Evolutionary conservation across 2,888 invertebrate genomes (phyloP).

Genomic region (Sinotaia quadrata): DNA sequence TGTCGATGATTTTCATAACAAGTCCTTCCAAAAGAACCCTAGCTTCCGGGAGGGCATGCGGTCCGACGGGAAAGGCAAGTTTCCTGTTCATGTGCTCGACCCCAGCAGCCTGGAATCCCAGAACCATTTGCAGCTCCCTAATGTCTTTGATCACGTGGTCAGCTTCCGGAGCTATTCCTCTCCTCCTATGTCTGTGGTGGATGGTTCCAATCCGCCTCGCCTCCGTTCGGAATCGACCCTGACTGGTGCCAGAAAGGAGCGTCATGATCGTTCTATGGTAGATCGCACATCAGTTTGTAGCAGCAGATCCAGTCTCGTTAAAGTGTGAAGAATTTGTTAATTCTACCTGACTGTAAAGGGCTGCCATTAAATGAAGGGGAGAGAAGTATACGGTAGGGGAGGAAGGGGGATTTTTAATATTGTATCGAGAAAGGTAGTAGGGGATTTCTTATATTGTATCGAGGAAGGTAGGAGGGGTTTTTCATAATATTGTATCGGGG

Average conservation of each 20-base stretch:
- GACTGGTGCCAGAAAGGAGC: too few relatives aligned
- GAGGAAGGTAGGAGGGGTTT: too few relatives aligned
- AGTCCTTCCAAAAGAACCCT: not conserved
- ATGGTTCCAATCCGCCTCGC: too few relatives aligned
- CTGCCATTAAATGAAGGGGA: not conserved
- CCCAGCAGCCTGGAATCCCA: not conserved
- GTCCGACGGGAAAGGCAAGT: not conserved
- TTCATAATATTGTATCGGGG: too few relatives aligned
- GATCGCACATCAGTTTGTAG: constrained; percentile 1
- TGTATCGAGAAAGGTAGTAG: not conserved
- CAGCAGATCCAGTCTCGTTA: constrained; percentile 19
- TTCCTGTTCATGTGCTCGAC: constrained; percentile 22
- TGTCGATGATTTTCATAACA: too few relatives aligned
- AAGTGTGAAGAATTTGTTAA: not conserved
- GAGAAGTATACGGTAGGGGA: not conserved
- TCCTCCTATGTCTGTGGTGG: constrained; percentile 13
- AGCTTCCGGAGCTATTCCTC: constrained; percentile 36
- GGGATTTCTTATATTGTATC: too few relatives aligned
- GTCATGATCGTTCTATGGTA: too few relatives aligned
- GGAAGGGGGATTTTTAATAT: not conserved
- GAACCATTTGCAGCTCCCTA: not conserved
- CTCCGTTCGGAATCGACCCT: too few relatives aligned
- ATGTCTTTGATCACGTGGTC: constrained; percentile 32
- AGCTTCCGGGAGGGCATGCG: constrained; percentile 16
- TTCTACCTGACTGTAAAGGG: not conserved